Evolutionary conservation across 1,140 invertebrate species (phyloP).

Genomic region (Zaprionus vittiger): DNA sequence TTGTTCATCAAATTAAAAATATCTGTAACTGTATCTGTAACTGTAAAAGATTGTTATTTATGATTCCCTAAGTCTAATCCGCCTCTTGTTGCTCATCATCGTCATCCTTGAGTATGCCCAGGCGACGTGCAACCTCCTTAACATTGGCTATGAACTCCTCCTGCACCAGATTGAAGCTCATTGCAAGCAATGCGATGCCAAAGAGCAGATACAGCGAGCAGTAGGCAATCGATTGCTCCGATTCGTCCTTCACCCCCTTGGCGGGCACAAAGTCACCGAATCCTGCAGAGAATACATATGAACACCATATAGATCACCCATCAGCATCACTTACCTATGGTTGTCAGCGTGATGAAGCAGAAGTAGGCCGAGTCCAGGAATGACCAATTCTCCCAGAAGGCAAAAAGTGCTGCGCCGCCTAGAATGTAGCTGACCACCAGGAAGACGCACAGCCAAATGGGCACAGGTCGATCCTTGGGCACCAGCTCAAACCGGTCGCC

Average conservation of each 20-base stretch:
- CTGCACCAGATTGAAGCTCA: conserved; percentile 99
- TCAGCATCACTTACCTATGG: conserved; percentile 88
- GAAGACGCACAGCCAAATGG: conserved; percentile 95
- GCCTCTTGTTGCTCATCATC: conserved; percentile 85
- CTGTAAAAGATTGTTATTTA: not conserved
- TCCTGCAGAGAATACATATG: conserved; percentile 83
- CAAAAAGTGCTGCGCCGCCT: conserved; percentile 94
- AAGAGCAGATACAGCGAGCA: conserved; percentile 97
- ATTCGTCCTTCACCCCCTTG: conserved; percentile 89
- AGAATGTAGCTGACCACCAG: conserved; percentile 95
- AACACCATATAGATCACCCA: not conserved
- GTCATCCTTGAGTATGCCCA: conserved; percentile 94
- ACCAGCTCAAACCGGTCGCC: conserved; percentile 83
- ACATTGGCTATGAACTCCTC: conserved; percentile 95
- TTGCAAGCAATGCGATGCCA: conserved; percentile 98
- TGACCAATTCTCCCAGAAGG: conserved; percentile 94
- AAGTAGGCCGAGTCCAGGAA: conserved; percentile 97
- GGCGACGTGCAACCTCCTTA: conserved; percentile 91
- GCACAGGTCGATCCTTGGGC: conserved; percentile 88
- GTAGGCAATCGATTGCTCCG: conserved; percentile 93
- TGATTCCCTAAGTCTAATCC: conserved; percentile 23
- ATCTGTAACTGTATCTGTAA: conserved; percentile 1
- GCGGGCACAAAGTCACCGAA: conserved; percentile 98
- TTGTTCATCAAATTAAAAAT: conserved; percentile 7
- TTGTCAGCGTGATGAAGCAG: conserved; percentile 97